phyloP scores from a whole-genome alignment of 2,888 invertebrate genomes.

The Helobdella robusta region DNA sequence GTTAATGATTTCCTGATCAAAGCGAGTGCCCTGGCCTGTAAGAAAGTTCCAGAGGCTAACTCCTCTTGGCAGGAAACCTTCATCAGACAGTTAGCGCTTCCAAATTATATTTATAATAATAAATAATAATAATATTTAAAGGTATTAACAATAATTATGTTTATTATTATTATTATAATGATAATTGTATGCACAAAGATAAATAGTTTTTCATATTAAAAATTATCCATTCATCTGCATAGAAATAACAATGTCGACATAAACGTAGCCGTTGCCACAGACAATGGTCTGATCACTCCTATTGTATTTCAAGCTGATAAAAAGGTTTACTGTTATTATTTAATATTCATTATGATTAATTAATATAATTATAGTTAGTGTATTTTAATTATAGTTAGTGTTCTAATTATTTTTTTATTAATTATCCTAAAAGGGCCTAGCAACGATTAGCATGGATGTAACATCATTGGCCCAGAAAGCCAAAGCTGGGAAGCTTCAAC shows the following conservation, averaged over 20 bases:
- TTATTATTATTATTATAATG: not conserved
- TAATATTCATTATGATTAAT: not conserved
- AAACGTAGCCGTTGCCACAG: conserved; percentile 90
- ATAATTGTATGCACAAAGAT: too few species aligned
- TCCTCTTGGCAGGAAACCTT: conserved; percentile 85
- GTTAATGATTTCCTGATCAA: conserved; percentile 93
- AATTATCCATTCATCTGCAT: not conserved
- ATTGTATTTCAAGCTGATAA: conserved; percentile 83
- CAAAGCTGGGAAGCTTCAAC: conserved; percentile 75
- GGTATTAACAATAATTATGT: too few species aligned
- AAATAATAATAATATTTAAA: too few species aligned
- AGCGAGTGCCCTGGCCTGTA: conserved; percentile 77
- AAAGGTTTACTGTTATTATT: conserved; percentile 52
- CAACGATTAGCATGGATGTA: conserved; percentile 70
- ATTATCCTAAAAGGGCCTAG: conserved; percentile 57
- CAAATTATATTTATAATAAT: not conserved
- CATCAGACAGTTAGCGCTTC: conserved; percentile 68
- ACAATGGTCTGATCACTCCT: conserved; percentile 87
- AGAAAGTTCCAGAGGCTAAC: conserved; percentile 83
- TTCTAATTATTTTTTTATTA: conserved; percentile 10
- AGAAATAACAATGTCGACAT: conserved; percentile 58
- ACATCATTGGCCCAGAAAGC: conserved; percentile 75
- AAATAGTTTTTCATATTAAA: not conserved
- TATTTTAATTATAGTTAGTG: not conserved
- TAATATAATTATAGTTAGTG: too few species aligned